Base-by-base conservation (phyloP, 2,888 invertebrate genomes). In the Mesochorus sp. region DNA sequence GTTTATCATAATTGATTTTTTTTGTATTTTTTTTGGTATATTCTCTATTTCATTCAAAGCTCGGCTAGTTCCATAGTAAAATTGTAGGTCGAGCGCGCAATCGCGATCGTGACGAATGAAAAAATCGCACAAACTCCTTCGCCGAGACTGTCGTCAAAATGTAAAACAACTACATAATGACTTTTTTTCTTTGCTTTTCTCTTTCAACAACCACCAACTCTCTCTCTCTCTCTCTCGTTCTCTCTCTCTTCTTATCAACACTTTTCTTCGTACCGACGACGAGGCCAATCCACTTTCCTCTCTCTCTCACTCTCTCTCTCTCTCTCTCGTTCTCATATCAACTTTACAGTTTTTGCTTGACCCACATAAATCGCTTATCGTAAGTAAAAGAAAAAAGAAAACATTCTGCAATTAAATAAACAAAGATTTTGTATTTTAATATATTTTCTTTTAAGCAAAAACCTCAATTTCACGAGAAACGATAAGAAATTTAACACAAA, bases 1-100 rank as follows among this genome's bases (percentile, higher is more conserved):
- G 80, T 84, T 83, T 77, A 70, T 82, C 80, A 39, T 37, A 26
- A 26, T 81, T 47, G 37, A 49, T 66, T 12, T 39, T 51, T 67
- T 31, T 68, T 24, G n/a, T 62, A 44, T n/a, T 44, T 28, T 31
- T 77, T 75, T 67, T 49, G 6, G 12, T 17, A 51, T 19, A 3
- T 51, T 44, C 57, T 34, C 64, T 39, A 39, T 73, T 73, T 74
- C 64, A 61, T 64, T 53, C 34, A 37, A 74, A 78, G 74, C 68
- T 70, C 44, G 42, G 24, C 64, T 73, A 64, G 31, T 59, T 49
- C 26, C 26, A 31, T 59, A 66, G 39, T 70, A 53, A 57, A 70
- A 71, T 42, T 28, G 64, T 70, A 70, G 42, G 53, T 67, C 79
- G 49, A 49, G 70, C 19, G 67, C 44, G 71, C 66, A 64, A 37